A percentile compares a stretch with the other conserved stretches of the same genome.
Evolutionary conservation across 2,888 invertebrate species (phyloP).

Genomic region (Coleophora deauratella): DNA sequence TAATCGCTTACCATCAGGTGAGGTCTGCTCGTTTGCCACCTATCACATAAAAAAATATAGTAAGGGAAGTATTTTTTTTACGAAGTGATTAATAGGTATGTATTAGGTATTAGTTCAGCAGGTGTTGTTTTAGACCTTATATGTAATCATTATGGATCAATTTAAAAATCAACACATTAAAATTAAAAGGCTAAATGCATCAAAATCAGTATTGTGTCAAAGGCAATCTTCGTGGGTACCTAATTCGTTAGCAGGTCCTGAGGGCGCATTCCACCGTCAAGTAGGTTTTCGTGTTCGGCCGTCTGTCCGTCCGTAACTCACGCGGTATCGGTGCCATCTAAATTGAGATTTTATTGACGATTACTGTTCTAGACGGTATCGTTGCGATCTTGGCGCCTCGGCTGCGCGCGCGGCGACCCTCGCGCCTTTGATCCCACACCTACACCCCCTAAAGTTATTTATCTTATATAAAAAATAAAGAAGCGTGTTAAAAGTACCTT

Average conservation of each 20-base stretch:
- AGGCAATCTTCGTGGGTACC: conserved; percentile 34
- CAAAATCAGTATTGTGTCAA: conserved; percentile 16
- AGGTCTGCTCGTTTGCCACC: no score
- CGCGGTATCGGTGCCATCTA: conserved; percentile 70
- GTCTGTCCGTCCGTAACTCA: conserved; percentile 69
- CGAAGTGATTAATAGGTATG: no score
- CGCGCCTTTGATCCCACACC: conserved; percentile 39
- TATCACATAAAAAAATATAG: no score
- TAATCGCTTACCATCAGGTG: no score
- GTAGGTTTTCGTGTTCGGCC: conserved; percentile 71
- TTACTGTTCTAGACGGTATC: conserved; percentile 72
- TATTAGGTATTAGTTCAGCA: no score
- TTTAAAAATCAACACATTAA: no score
- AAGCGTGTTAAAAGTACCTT: no score
- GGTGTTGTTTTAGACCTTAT: no score
- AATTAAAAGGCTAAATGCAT: no score
- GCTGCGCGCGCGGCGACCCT: conserved; percentile 22
- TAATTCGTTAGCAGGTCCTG: conserved; percentile 70
- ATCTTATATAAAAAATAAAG: no score
- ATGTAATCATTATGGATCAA: no score
- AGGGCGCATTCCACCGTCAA: conserved; percentile 64
- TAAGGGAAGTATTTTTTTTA: no score
- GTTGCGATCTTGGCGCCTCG: conserved; percentile 71
- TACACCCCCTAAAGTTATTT: neutral
- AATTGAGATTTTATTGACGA: conserved; percentile 75